phyloP scores from a whole-genome alignment of 2,113 vertebrate genomes.

The Monopterus albus region DNA sequence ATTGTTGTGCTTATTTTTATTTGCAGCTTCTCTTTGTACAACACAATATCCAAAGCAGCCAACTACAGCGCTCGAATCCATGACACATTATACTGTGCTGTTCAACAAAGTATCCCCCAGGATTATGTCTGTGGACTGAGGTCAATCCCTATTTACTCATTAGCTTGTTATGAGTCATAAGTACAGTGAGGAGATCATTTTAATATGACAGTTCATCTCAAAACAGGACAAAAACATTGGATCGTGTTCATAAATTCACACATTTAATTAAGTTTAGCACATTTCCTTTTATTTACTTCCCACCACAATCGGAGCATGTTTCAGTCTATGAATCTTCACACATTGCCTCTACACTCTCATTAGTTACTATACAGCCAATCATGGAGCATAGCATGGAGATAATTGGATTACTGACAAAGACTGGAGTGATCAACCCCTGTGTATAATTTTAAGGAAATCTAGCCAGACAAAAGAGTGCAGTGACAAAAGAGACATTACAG shows the following conservation, averaged over 20 bases:
- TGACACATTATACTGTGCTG: slow-evolving; percentile 1
- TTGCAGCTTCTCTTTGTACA: background rate
- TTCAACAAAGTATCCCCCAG: background rate
- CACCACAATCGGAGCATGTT: background rate
- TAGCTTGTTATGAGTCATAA: slow-evolving; percentile 27
- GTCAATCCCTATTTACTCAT: slow-evolving; percentile 16
- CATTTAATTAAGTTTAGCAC: slow-evolving; percentile 23
- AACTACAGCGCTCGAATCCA: background rate
- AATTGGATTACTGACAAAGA: slow-evolving; percentile 8
- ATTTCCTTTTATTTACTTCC: slow-evolving; percentile 11
- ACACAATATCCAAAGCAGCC: slow-evolving; percentile 12
- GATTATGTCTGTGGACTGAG: background rate
- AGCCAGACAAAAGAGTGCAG: background rate
- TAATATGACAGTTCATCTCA: slow-evolving; percentile 27
- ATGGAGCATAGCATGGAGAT: background rate
- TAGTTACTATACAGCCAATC: slow-evolving; percentile 31
- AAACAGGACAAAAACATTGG: background rate
- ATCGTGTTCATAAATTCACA: slow-evolving; percentile 1
- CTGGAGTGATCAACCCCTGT: background rate
- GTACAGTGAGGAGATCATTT: background rate
- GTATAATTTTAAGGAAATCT: background rate
- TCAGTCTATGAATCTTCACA: slow-evolving; percentile 39
- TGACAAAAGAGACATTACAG: background rate
- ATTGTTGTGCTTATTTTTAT: background rate
- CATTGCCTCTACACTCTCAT: slow-evolving; percentile 8